Evolutionary conservation across 2,888 invertebrate genomes (phyloP).

Genomic region (Bugula neritina): DNA sequence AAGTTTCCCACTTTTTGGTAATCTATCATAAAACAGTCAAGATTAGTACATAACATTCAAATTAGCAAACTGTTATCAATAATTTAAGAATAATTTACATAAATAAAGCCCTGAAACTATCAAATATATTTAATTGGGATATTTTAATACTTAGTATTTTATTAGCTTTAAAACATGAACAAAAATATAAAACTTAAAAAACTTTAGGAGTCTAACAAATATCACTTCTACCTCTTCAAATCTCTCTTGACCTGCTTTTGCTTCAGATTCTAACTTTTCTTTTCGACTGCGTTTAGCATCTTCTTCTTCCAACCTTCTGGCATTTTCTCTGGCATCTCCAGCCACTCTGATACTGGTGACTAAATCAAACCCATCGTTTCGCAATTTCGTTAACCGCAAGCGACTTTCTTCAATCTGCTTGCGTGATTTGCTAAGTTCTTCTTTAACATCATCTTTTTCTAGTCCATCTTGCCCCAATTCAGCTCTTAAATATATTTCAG

Average conservation of each 20-base stretch:
- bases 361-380: constrained; percentile 51
- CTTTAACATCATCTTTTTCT: constrained; percentile 46
- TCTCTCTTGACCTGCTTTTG: constrained; percentile 49
- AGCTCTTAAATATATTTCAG: constrained; percentile 41
- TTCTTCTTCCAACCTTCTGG: constrained; percentile 47
- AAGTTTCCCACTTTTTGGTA: constrained; percentile 53
- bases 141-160: no score
- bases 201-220: no score
- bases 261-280: constrained; percentile 52
- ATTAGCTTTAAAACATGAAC: no score
- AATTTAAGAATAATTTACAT: no score
- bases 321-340: constrained; percentile 50
- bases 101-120: no score
- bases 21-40: constrained; percentile 41
- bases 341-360: constrained; percentile 52
- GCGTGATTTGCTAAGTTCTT: constrained; percentile 48
- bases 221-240: constrained; percentile 54
- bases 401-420: constrained; percentile 53
- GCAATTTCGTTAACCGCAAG: constrained; percentile 47
- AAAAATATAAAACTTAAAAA: no score
- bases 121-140: no score
- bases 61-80: no score
- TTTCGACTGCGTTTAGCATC: constrained; percentile 47
- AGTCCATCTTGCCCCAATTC: constrained; percentile 45
- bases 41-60: no score